These are phyloP conservation scores for Hymenopus coronatus DNA, from an alignment of 2,888 invertebrate genomes.

Conservation along the genomic window DNA sequence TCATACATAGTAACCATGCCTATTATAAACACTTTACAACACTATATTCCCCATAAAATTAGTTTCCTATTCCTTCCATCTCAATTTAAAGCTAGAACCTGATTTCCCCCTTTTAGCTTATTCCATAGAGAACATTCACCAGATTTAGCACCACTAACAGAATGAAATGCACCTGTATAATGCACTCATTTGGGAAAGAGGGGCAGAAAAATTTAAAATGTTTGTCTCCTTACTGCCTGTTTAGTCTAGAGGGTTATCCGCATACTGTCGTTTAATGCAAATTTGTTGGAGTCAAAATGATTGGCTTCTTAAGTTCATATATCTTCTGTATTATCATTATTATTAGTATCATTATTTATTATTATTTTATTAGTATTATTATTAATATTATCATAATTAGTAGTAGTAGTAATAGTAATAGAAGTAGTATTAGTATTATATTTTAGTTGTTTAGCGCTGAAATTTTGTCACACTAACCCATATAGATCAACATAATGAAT, in stretches of 20 bases:
- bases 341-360: not conserved
- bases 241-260: not conserved
- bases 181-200: constrained; percentile 8
- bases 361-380: constrained; percentile 9
- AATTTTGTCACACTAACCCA: constrained; percentile 13
- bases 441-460: constrained; percentile 9
- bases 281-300: constrained; percentile 8
- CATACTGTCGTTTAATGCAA: not conserved
- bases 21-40: not conserved
- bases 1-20: not conserved
- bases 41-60: not conserved
- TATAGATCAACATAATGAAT: constrained; percentile 8
- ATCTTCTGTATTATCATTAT: constrained; percentile 5
- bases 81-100: not conserved
- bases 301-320: constrained; percentile 15
- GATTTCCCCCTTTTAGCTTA: not conserved
- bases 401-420: not conserved
- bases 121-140: not conserved
- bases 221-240: constrained; percentile 3
- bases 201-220: not conserved
- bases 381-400: constrained; percentile 5
- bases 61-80: not conserved
- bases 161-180: not conserved
- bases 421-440: constrained; percentile 9
- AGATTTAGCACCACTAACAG: constrained; percentile 9